These are phyloP conservation scores for Gandaritis pyraliata DNA, from an alignment of 2,888 invertebrate species.

Conservation along the genomic window DNA sequence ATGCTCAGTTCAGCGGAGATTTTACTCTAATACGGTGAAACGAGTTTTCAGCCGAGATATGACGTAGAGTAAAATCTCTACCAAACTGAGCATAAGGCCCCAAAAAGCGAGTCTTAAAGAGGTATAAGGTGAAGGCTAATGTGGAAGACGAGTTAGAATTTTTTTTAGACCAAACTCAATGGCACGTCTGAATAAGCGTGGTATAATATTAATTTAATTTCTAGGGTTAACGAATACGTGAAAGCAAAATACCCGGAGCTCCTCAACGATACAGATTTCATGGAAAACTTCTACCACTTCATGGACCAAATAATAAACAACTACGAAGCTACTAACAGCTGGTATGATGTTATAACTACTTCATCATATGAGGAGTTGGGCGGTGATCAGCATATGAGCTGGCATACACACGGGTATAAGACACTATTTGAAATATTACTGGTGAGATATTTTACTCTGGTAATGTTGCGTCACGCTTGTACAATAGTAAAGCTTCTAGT, in stretches of 20 bases:
- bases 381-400: conserved; percentile 60
- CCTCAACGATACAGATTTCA: conserved; percentile 50
- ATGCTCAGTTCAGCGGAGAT: too few species aligned
- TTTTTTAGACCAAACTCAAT: too few species aligned
- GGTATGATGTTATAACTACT: conserved; percentile 60
- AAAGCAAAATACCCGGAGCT: conserved; percentile 48
- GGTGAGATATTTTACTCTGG: conserved; percentile 40
- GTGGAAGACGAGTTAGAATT: too few species aligned
- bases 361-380: conserved; percentile 51
- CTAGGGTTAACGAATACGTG: conserved; percentile 46
- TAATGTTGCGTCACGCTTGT: too few species aligned
- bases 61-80: too few species aligned
- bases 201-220: background rate
- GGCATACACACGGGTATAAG: conserved; percentile 59
- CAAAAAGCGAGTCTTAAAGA: too few species aligned
- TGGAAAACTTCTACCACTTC: conserved; percentile 52
- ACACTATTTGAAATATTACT: conserved; percentile 61
- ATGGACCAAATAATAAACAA: conserved; percentile 54
- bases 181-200: too few species aligned
- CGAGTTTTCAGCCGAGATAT: too few species aligned
- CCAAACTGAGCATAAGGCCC: too few species aligned
- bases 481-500: too few species aligned
- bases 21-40: too few species aligned
- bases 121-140: too few species aligned
- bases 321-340: conserved; percentile 58